Percentiles rank a stretch among this genome's conserved stretches.
These are phyloP conservation scores for Eucera pruinosa DNA, from an alignment of 2,888 invertebrate species.

Conservation along the genomic window DNA sequence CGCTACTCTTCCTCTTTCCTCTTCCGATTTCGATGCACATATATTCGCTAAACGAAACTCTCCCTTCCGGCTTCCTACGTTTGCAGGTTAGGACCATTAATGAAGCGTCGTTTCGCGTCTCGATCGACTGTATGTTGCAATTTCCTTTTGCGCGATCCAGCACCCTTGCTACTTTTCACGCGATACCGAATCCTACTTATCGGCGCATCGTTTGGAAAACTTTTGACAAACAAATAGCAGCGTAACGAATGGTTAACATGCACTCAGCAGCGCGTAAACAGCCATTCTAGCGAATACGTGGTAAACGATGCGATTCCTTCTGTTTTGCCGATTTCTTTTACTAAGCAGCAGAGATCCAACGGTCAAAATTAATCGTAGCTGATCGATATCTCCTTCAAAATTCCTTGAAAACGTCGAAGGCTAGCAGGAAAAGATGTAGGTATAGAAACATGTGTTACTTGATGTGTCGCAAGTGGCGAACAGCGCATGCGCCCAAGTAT, in stretches of 20 bases:
- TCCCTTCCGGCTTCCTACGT: slow-evolving; percentile 57
- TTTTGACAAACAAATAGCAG: background rate
- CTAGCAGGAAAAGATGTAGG: background rate
- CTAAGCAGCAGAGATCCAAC: too few relatives aligned
- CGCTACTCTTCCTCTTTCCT: background rate
- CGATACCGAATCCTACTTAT: background rate
- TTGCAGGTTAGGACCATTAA: slow-evolving; percentile 67
- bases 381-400: background rate
- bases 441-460: background rate
- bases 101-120: background rate
- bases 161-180: background rate
- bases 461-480: too few relatives aligned
- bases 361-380: background rate
- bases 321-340: background rate
- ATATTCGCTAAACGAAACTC: slow-evolving; percentile 41
- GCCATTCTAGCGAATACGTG: background rate
- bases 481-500: background rate
- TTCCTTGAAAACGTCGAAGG: background rate
- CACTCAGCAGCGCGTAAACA: background rate
- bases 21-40: background rate
- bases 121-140: background rate
- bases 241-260: background rate
- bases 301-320: background rate
- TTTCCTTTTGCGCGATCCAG: background rate
- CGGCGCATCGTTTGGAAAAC: background rate